A percentile compares a stretch with the other conserved stretches of the same genome.
Evolutionary conservation across 2,888 invertebrate genomes (phyloP).

Genomic region (Drosophila macrospina): DNA sequence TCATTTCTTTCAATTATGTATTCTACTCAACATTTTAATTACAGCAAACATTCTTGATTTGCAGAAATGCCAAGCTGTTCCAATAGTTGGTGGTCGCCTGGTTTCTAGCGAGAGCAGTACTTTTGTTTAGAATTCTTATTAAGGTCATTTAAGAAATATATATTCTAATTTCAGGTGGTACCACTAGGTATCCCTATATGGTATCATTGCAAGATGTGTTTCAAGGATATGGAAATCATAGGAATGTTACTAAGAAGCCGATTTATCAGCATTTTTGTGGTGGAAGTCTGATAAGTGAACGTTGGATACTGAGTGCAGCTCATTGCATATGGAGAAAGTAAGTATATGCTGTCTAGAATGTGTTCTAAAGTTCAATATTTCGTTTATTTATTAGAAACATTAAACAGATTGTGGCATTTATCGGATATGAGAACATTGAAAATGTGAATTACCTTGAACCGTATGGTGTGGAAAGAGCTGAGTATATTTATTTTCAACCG

Average conservation of each 20-base stretch:
- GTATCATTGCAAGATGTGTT: constrained; percentile 82
- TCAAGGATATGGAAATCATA: not conserved
- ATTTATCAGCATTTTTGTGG: constrained; percentile 83
- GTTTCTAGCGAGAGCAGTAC: constrained; percentile 70
- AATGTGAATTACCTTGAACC: constrained; percentile 55
- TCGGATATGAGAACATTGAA: constrained; percentile 78
- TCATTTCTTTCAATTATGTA: constrained; percentile 24
- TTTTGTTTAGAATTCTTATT: constrained; percentile 5
- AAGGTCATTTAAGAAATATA: constrained; percentile 18
- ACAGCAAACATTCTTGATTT: constrained; percentile 7
- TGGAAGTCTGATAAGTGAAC: constrained; percentile 78
- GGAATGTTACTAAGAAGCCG: constrained; percentile 18
- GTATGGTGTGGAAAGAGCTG: constrained; percentile 65
- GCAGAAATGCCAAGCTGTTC: constrained; percentile 51
- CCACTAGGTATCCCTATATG: constrained; percentile 80
- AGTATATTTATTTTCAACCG: constrained; percentile 81
- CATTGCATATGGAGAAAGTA: constrained; percentile 84
- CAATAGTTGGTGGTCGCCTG: constrained; percentile 80
- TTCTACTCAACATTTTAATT: constrained; percentile 16
- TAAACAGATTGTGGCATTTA: constrained; percentile 66
- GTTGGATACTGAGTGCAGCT: constrained; percentile 84
- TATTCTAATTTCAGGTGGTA: constrained; percentile 44
- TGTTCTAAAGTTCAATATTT: not conserved
- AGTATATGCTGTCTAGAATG: constrained; percentile 24
- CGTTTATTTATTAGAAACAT: constrained; percentile 61